phyloP scores from a whole-genome alignment of 2,797 vertebrate genomes.

The Diceros bicornis region DNA sequence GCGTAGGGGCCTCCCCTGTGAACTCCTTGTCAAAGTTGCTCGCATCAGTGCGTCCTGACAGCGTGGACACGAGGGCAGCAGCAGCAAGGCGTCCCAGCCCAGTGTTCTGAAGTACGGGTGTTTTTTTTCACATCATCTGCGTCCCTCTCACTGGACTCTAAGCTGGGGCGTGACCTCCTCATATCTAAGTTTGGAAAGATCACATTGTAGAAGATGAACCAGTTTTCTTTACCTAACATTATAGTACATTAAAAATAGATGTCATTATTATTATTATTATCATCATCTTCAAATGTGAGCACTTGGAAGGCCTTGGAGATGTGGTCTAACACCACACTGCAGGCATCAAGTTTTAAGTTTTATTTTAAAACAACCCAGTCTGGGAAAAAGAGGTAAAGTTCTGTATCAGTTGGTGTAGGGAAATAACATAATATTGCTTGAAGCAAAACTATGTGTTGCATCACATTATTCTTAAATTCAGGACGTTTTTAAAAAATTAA shows the following conservation, averaged over 20 bases:
- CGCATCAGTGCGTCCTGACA: accelerated
- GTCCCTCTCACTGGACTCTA: neutral
- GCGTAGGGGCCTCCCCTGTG: neutral
- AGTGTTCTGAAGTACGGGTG: neutral
- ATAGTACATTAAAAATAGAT: neutral
- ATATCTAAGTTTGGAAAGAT: neutral
- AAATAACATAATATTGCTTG: neutral
- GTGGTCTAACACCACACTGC: neutral
- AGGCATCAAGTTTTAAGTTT: neutral
- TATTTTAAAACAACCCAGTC: neutral
- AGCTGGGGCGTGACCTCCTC: neutral
- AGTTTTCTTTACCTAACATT: conserved; percentile 31
- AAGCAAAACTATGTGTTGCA: neutral
- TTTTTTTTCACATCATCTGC: neutral
- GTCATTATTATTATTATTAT: neutral
- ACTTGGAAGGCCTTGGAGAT: neutral
- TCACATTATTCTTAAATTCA: neutral
- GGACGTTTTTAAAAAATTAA: neutral
- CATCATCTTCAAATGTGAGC: neutral
- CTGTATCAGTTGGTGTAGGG: neutral
- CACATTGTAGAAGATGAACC: neutral
- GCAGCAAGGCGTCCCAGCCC: neutral
- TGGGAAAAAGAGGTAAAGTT: neutral
- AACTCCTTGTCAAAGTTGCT: neutral
- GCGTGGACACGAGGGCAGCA: accelerated